Evolutionary conservation across 2,888 invertebrate species (phyloP), one percentile per base, ranked within the genome.

Genomic region (Nycteola revayana): DNA sequence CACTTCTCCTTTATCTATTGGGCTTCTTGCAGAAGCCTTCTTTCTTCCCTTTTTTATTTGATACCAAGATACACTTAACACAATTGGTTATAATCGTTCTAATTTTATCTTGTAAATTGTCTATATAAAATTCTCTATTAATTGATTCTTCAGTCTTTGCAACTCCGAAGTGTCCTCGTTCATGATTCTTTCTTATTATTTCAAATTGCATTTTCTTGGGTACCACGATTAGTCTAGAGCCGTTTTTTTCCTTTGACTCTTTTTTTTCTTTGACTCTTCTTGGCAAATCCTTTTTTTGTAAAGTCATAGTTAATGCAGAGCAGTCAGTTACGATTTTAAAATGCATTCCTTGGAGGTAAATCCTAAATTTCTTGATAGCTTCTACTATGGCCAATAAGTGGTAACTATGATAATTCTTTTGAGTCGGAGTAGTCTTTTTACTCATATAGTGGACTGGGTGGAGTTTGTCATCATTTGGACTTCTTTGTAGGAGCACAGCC

Each of bases 181-280:
- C 46, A 9, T 59, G 50, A n/a, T 33, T 42, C n/a, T 36, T 56
- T 20, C 43, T 48, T 1, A 79, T 74, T 1, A 78, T 54, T 34
- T 75, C 63, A 10, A 22, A 8, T 17, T 49, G 38, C 46, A 56
- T 51, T 10, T 32, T 44, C 23, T 48, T 48, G 0, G 50, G 54
- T 28, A 60, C 42, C n/a, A 57, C 44, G 22, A 49, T 35, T n/a
- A 42, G 9, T 31, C 9, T 38, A 14, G 8, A 33, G 7, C 36
- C 48, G 28, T 51, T 28, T 26, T 34, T 36, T 8, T 9, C 25
- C 32, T 50, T 57, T 2, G 14, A 42, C 1, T 51, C 10, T 34
- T 51, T 31, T 10, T 27, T 42, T 5, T 44, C 41, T 10, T 48
- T 54, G 3, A 61, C 57, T 21, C 47, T 30, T 3, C 50, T 38